phyloP scores from a whole-genome alignment of 53 echinoderm and acorn worm species.

The Glandiceps talaboti region DNA sequence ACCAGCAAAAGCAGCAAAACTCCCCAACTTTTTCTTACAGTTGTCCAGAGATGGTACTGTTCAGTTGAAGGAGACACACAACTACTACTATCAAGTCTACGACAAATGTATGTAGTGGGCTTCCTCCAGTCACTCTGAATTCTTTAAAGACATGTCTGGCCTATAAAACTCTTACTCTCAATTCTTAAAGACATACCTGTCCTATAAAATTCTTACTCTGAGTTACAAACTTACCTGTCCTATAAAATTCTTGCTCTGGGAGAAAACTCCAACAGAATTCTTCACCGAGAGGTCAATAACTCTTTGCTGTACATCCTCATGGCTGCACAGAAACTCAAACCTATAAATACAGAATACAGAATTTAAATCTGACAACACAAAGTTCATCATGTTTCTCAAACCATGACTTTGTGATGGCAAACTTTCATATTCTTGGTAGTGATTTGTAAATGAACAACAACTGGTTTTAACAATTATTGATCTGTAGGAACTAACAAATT shows the following conservation, averaged over 20 bases:
- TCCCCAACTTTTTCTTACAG: too few relatives aligned
- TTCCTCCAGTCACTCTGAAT: too few relatives aligned
- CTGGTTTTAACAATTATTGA: background rate
- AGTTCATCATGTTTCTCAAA: background rate
- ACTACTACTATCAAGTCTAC: background rate
- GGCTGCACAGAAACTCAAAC: constrained; percentile 54
- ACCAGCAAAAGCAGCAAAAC: background rate
- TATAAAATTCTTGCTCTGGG: constrained; percentile 41
- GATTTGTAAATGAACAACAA: background rate
- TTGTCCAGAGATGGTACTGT: background rate
- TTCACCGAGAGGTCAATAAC: background rate
- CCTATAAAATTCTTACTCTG: too few relatives aligned
- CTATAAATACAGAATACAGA: constrained; percentile 2
- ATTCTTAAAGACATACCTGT: constrained; percentile 61
- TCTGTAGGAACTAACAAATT: background rate
- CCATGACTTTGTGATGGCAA: background rate
- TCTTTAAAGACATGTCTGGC: too few relatives aligned
- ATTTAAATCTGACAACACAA: background rate
- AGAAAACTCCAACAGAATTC: background rate
- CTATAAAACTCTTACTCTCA: too few relatives aligned
- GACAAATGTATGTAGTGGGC: background rate
- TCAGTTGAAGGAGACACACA: background rate
- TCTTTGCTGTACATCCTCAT: constrained; percentile 38
- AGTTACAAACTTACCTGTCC: constrained; percentile 72
- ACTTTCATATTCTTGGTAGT: background rate